phyloP scores from a whole-genome alignment of 2,113 vertebrate species.

The Clinocottus analis region DNA sequence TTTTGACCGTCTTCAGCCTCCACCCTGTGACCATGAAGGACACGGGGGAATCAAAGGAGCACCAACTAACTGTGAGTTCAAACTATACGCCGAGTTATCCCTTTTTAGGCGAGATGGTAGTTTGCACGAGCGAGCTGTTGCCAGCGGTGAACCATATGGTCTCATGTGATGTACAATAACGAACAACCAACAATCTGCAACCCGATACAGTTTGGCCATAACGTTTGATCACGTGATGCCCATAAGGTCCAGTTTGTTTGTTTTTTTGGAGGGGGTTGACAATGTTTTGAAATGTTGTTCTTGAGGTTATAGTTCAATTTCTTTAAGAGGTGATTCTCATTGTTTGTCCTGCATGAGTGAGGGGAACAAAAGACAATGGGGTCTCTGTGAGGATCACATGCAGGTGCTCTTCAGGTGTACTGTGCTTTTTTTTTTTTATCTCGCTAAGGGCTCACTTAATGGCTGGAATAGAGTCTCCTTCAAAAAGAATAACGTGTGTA shows the following conservation, averaged over 20 bases:
- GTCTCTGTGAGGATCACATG: neutral
- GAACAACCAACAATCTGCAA: neutral
- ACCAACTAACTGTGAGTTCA: constrained; percentile 84
- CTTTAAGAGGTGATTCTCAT: neutral
- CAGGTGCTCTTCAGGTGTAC: neutral
- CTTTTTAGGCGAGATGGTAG: neutral
- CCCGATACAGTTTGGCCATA: neutral
- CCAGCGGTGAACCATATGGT: neutral
- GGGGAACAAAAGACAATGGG: neutral
- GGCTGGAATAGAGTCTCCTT: neutral
- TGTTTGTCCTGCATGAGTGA: neutral
- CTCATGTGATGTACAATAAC: too few relatives aligned
- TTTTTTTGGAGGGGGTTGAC: neutral
- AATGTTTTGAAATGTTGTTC: neutral
- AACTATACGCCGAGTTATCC: neutral
- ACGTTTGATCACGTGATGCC: neutral
- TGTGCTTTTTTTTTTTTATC: too few relatives aligned
- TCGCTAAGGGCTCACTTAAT: too few relatives aligned
- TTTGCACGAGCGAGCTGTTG: neutral
- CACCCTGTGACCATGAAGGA: constrained; percentile 78
- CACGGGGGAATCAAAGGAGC: constrained; percentile 84
- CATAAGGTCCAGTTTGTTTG: neutral
- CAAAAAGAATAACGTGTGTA: neutral
- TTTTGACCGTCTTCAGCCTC: constrained; percentile 14
- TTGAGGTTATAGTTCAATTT: neutral